Evolutionary conservation across 2,797 vertebrate genomes (phyloP), one percentile per base, ranked within the genome.

Genomic region (Onychomys arenicola): DNA sequence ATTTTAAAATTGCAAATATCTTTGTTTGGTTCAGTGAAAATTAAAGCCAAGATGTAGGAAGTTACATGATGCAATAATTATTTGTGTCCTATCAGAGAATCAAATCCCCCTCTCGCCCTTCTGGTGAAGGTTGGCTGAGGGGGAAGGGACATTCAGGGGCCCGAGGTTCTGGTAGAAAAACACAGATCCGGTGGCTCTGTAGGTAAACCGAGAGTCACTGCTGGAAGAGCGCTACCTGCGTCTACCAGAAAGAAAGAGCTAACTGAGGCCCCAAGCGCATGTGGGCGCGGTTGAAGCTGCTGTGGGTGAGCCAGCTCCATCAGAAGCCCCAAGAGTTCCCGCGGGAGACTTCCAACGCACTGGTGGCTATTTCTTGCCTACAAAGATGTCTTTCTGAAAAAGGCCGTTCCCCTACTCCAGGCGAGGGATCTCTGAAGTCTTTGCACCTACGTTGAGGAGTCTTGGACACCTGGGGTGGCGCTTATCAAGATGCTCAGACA

Each of bases 1-100:
- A 98, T 98, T 98, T 98, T 83, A 98, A 98, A 98, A 98, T 98
- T 98, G 98, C 98, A 98, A 98, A 98, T 98, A 98, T 98, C 98
- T 98, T 98, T 98, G 97, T 98, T 98, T 98, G 98, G 97, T 98
- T 98, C 98, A 57, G 98, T 97, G 98, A 98, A 98, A 98, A 99
- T 98, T 98, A 99, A 99, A 98, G 98, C 97, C 98, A 94, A 98
- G 97, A 98, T 97, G 92, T 97, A 97, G 98, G 98, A 98, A 98
- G 98, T 98, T 98, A 97, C 94, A 97, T 77, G 97, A 95, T 97
- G 97, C 96, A 96, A 95, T 94, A 91, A 98, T 98, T 98, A 98
- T 98, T 98, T 91, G 71, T 98, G 98, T 98, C 98, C 93, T 96
- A 98, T 97, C 98, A 98, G 95, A 98, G 98, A 97, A 96, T 97